A percentile compares a stretch with the other conserved stretches of the same genome.
These are phyloP conservation scores for Branchinecta sandiegonensis DNA, from an alignment of 2,888 invertebrate species.

Conservation along the genomic window DNA sequence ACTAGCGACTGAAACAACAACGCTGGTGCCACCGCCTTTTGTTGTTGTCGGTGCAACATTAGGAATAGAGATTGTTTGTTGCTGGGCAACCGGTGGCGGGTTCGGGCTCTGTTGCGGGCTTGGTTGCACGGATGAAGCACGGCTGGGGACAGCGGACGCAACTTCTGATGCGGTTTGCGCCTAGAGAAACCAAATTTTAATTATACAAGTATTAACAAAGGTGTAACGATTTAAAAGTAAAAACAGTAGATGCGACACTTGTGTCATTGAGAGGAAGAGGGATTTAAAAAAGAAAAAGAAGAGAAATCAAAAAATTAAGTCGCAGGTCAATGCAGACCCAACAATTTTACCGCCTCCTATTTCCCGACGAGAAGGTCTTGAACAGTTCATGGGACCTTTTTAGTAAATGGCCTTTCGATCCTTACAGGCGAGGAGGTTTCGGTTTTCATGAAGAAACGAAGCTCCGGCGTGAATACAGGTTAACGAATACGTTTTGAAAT, in stretches of 20 bases:
- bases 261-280: too few species aligned
- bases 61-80: slow-evolving; percentile 14
- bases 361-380: too few species aligned
- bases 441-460: too few species aligned
- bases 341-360: too few species aligned
- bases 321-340: too few species aligned
- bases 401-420: too few species aligned
- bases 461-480: too few species aligned
- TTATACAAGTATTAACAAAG: background rate
- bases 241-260: background rate
- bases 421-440: too few species aligned
- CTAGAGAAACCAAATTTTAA: background rate
- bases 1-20: slow-evolving; percentile 35
- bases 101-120: background rate
- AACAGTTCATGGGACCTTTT: too few species aligned
- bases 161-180: slow-evolving; percentile 21
- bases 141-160: slow-evolving; percentile 18
- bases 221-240: background rate
- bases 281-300: too few species aligned
- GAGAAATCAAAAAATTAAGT: too few species aligned
- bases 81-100: slow-evolving; percentile 15
- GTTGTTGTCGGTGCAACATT: background rate
- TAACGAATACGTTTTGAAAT: too few species aligned
- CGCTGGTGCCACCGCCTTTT: background rate
- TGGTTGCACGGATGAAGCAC: slow-evolving; percentile 19